Percentiles rank a stretch among this genome's conserved stretches.
Conservation (phyloP, 1,140 invertebrate genomes). For the Littorina saxatilis region DNA sequence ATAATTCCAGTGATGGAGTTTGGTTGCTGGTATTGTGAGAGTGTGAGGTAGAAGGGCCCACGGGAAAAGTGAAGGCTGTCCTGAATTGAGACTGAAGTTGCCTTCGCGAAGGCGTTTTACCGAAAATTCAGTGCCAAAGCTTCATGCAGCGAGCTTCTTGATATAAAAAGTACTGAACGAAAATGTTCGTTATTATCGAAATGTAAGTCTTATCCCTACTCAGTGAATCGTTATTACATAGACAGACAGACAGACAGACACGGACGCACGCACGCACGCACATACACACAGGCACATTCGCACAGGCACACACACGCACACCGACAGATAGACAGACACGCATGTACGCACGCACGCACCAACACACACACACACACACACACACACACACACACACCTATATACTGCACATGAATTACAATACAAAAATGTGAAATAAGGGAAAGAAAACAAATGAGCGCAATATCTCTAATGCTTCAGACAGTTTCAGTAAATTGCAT, state of each 20-base stretch:
- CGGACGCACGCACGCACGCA: no score
- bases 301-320: neutral
- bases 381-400: neutral
- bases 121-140: no score
- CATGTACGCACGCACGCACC: no score
- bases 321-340: no score
- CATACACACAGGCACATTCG: neutral
- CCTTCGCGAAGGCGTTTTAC: no score
- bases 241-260: neutral
- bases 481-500: neutral
- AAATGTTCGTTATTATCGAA: neutral
- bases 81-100: no score
- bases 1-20: no score
- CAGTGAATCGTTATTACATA: neutral
- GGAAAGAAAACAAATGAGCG: no score
- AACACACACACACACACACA: neutral
- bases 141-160: neutral
- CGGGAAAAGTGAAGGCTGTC: no score
- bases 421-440: neutral
- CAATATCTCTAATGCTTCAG: no score
- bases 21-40: no score
- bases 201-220: neutral
- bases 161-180: neutral
- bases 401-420: neutral
- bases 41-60: no score